Conservation (phyloP, 2,888 invertebrate species). For the Quadroppia sp. region DNA sequence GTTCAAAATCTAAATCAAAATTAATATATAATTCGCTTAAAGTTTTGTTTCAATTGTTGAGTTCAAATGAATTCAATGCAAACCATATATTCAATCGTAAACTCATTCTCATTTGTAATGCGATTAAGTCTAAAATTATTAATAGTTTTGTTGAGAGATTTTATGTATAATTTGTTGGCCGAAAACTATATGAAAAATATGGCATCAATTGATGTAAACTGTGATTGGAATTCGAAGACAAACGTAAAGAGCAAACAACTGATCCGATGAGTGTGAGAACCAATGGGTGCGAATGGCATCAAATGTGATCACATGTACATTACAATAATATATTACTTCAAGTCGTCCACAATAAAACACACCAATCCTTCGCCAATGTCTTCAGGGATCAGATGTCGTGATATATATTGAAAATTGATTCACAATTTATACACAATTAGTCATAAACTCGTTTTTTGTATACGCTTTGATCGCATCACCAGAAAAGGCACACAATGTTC, state of each 20-base stretch:
- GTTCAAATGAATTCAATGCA: not conserved
- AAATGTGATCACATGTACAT: slow-evolving; percentile 13
- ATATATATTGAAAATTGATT: not conserved
- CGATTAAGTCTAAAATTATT: not conserved
- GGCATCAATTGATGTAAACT: not conserved
- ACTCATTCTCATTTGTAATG: not conserved
- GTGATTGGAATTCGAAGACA: not conserved
- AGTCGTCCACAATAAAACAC: not conserved
- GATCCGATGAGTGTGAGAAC: slow-evolving; percentile 1
- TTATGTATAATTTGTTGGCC: slow-evolving; percentile 1
- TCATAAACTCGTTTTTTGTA: not conserved
- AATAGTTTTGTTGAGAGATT: not conserved
- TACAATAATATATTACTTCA: not conserved
- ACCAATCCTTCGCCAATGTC: slow-evolving; percentile 1
- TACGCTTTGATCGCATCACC: not conserved
- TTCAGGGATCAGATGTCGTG: slow-evolving; percentile 1
- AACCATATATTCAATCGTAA: not conserved
- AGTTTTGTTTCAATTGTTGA: not conserved
- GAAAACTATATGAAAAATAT: not conserved
- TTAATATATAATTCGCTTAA: not conserved
- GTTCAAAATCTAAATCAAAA: not conserved
- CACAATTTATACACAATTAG: slow-evolving; percentile 2
- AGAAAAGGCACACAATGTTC: not conserved
- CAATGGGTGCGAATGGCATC: slow-evolving; percentile 17
- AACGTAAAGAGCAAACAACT: not conserved